These are phyloP conservation scores for Rousettus madagascariensis DNA, from an alignment of 2,797 vertebrate genomes.

Conservation along the genomic window DNA sequence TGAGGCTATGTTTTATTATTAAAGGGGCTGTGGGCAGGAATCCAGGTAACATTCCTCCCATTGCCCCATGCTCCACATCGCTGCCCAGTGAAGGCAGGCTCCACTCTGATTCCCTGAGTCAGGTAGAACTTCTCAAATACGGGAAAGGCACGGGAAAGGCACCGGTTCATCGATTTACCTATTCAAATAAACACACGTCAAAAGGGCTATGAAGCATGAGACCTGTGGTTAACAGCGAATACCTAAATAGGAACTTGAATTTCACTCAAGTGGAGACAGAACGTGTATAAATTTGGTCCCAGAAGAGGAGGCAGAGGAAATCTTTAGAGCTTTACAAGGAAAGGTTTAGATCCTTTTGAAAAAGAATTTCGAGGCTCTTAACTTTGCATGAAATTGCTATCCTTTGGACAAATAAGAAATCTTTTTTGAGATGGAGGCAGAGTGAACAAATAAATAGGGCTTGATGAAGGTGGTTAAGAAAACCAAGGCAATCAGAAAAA, in stretches of 20 bases:
- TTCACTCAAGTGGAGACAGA: conserved; percentile 36
- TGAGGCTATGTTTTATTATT: background rate
- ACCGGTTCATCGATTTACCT: background rate
- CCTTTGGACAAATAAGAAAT: background rate
- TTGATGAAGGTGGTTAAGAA: conserved; percentile 5
- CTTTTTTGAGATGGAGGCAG: background rate
- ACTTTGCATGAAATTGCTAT: background rate
- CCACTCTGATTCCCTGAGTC: background rate
- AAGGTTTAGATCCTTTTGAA: conserved; percentile 19
- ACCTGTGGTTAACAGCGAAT: conserved; percentile 24
- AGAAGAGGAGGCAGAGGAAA: conserved; percentile 3
- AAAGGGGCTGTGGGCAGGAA: background rate
- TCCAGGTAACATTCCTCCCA: background rate
- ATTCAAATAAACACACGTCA: conserved; percentile 72
- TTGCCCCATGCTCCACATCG: background rate
- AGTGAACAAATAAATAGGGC: background rate
- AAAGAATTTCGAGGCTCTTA: conserved; percentile 39
- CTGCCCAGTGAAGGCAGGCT: background rate
- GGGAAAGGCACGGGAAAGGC: background rate
- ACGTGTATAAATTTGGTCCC: conserved; percentile 28
- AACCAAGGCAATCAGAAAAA: background rate
- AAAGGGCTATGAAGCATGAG: conserved; percentile 47
- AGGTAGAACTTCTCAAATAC: conserved; percentile 28
- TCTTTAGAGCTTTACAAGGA: conserved; percentile 29
- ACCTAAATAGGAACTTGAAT: conserved; percentile 49